These are phyloP conservation scores for Endomychus coccineus DNA, from an alignment of 2,888 invertebrate species.

Conservation along the genomic window DNA sequence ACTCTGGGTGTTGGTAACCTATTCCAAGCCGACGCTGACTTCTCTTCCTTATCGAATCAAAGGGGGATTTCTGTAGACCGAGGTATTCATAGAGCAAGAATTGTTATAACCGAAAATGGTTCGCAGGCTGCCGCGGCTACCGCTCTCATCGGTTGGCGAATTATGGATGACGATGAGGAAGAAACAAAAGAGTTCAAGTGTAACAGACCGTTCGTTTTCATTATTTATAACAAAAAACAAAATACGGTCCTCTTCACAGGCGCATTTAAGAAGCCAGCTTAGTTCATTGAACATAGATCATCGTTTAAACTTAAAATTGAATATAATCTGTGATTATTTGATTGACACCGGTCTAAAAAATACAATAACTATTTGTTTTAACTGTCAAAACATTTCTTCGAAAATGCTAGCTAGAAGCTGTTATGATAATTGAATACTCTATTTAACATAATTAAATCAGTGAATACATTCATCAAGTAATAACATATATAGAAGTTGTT, in stretches of 20 bases:
- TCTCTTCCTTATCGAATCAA: constrained; percentile 48
- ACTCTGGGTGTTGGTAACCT: constrained; percentile 52
- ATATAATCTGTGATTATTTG: no score
- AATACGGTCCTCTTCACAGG: constrained; percentile 63
- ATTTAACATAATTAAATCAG: no score
- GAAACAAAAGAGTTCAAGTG: constrained; percentile 70
- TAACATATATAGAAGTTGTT: no score
- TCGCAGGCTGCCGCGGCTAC: constrained; percentile 83
- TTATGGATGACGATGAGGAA: constrained; percentile 39
- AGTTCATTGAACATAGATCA: no score
- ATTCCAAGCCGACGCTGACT: constrained; percentile 47
- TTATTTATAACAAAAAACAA: constrained; percentile 64
- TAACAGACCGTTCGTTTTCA: constrained; percentile 77
- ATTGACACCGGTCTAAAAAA: no score
- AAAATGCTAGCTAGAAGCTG: no score
- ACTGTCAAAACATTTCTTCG: no score
- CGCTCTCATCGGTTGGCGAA: constrained; percentile 74
- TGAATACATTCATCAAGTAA: no score
- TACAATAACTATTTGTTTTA: no score
- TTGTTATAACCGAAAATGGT: constrained; percentile 77
- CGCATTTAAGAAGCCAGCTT: constrained; percentile 46
- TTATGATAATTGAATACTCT: no score
- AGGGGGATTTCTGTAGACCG: constrained; percentile 46
- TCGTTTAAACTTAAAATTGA: no score
- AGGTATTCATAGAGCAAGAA: constrained; percentile 71